Evolutionary conservation across 2,797 vertebrate genomes (phyloP).

Genomic region (Anolis apletophallus): DNA sequence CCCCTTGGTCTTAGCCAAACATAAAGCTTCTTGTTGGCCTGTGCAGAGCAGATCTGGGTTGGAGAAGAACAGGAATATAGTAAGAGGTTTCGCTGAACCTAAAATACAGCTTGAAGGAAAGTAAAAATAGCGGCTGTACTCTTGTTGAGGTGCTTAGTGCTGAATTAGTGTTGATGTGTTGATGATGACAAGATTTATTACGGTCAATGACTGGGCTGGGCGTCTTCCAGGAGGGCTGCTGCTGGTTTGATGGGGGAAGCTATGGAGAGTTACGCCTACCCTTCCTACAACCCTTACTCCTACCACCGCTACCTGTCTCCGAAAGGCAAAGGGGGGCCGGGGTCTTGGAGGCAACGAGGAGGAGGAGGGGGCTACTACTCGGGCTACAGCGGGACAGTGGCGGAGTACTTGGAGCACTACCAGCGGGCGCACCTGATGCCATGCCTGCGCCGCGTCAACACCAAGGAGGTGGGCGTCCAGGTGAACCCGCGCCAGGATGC

Average conservation of each 20-base stretch:
- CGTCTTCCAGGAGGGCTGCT: conserved; percentile 80
- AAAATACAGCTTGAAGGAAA: not conserved
- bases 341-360: conserved; percentile 80
- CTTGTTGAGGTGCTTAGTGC: not conserved
- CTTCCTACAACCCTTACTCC: conserved; percentile 82
- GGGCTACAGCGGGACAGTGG: conserved; percentile 77
- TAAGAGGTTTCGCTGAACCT: not conserved
- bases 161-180: no score
- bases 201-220: no score
- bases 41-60: not conserved
- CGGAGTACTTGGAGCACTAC: conserved; percentile 87
- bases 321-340: conserved; percentile 74
- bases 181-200: no score
- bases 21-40: not conserved
- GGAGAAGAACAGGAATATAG: not conserved
- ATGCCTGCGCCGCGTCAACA: conserved; percentile 86
- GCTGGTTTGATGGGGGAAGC: conserved; percentile 81
- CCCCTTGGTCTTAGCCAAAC: not conserved
- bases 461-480: conserved; percentile 91
- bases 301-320: conserved; percentile 78
- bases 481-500: conserved; percentile 89
- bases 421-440: conserved; percentile 89
- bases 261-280: conserved; percentile 84
- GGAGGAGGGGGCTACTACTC: conserved; percentile 77
- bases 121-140: not conserved